Evolutionary conservation across 1,140 invertebrate genomes (phyloP).

Genomic region (Battus philenor): DNA sequence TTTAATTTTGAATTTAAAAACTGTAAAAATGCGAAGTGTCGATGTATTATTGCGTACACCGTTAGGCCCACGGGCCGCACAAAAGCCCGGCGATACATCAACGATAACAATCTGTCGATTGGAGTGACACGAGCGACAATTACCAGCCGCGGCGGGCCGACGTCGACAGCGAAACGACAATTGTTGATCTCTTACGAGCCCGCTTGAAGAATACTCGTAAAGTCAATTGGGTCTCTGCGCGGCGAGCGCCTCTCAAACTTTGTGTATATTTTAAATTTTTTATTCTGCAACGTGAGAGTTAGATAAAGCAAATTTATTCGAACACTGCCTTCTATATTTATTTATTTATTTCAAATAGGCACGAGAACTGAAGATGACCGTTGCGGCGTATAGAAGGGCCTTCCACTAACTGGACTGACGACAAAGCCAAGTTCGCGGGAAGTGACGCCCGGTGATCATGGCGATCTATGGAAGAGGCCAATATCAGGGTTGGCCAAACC

Average conservation of each 20-base stretch:
- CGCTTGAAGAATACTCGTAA: conserved; percentile 26
- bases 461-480: too few relatives aligned
- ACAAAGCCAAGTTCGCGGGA: too few relatives aligned
- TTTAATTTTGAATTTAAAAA: too few relatives aligned
- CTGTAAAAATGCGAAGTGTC: too few relatives aligned
- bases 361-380: background rate
- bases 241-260: conserved; percentile 22
- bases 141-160: conserved; percentile 15
- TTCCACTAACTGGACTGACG: background rate
- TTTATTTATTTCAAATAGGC: too few relatives aligned
- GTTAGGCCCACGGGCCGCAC: background rate
- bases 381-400: background rate
- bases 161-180: background rate
- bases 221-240: conserved; percentile 23
- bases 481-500: too few relatives aligned
- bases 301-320: background rate
- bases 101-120: conserved; percentile 14
- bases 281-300: background rate
- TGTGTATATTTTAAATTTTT: background rate
- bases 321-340: background rate
- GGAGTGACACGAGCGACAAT: conserved; percentile 26
- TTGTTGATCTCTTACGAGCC: conserved; percentile 12
- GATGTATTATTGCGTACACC: too few relatives aligned
- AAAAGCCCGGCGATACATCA: conserved; percentile 14
- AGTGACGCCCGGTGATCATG: too few relatives aligned